phyloP scores from a whole-genome alignment of 64 coral and sea anemone species.

The Anthopleura sola region DNA sequence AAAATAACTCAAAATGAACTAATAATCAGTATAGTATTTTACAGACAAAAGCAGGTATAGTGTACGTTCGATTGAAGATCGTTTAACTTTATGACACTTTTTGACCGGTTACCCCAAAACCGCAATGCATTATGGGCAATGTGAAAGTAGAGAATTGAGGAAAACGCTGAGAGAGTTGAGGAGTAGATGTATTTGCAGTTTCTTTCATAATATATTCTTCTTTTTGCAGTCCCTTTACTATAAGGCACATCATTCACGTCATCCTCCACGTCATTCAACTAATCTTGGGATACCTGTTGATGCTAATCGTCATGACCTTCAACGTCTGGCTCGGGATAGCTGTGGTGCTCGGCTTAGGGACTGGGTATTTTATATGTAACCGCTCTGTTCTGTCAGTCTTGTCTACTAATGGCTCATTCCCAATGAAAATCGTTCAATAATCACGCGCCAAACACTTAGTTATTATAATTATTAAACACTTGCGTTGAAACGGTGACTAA shows the following conservation, averaged over 20 bases:
- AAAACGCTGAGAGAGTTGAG: too few species aligned
- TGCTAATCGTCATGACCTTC: slow-evolving; percentile 64
- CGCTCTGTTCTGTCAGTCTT: neutral
- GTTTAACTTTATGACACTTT: neutral
- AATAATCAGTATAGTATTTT: too few species aligned
- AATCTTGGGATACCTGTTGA: slow-evolving; percentile 52
- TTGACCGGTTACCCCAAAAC: too few species aligned
- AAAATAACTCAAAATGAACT: too few species aligned
- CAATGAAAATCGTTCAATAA: slow-evolving; percentile 3
- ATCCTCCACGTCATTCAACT: slow-evolving; percentile 38
- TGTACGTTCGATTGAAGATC: too few species aligned
- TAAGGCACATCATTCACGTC: slow-evolving; percentile 13
- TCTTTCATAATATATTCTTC: neutral
- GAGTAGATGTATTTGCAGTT: too few species aligned
- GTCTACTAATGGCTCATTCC: neutral
- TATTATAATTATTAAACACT: too few species aligned
- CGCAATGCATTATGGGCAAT: too few species aligned
- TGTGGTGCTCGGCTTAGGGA: slow-evolving; percentile 40
- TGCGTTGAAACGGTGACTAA: too few species aligned
- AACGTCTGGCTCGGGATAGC: slow-evolving; percentile 51
- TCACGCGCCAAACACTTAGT: neutral
- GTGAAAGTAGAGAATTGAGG: too few species aligned
- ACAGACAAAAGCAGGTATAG: too few species aligned
- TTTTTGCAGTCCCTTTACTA: neutral
- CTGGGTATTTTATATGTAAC: slow-evolving; percentile 33